phyloP scores from a whole-genome alignment of 2,888 invertebrate genomes.

The Chouioia cunea region DNA sequence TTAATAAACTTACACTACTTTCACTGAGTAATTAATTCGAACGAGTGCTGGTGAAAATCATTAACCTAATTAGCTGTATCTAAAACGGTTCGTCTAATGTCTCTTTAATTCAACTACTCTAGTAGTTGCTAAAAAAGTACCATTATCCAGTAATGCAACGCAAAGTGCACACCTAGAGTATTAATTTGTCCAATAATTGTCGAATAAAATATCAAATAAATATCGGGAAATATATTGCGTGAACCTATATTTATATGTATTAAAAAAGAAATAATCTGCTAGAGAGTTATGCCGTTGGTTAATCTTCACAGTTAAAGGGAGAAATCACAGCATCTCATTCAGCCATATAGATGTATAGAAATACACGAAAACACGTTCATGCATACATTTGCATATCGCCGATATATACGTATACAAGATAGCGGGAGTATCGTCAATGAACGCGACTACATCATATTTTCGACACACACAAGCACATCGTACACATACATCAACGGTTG shows the following conservation, averaged over 20 bases:
- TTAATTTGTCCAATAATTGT: too few species aligned
- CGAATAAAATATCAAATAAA: too few species aligned
- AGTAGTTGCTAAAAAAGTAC: too few species aligned
- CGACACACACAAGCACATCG: background rate
- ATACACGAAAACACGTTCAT: conserved; percentile 17
- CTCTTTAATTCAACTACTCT: conserved; percentile 15
- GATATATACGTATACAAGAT: conserved; percentile 23
- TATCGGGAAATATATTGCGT: too few species aligned
- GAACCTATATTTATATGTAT: too few species aligned
- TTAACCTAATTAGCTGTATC: conserved; percentile 36
- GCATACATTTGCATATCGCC: conserved; percentile 27
- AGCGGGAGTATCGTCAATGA: conserved; percentile 10
- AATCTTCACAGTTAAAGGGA: background rate
- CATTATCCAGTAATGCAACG: too few species aligned
- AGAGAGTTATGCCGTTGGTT: background rate
- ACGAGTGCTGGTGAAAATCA: conserved; percentile 26
- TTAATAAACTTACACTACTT: background rate
- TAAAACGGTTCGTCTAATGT: conserved; percentile 18
- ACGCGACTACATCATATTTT: conserved; percentile 5
- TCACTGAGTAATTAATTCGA: conserved; percentile 8
- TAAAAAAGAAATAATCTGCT: background rate
- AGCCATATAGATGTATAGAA: conserved; percentile 2
- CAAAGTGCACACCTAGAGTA: too few species aligned
- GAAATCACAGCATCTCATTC: conserved; percentile 31
- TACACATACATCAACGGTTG: background rate